These are phyloP conservation scores for Spodoptera exigua DNA, from an alignment of 2,888 invertebrate species.

Conservation along the genomic window DNA sequence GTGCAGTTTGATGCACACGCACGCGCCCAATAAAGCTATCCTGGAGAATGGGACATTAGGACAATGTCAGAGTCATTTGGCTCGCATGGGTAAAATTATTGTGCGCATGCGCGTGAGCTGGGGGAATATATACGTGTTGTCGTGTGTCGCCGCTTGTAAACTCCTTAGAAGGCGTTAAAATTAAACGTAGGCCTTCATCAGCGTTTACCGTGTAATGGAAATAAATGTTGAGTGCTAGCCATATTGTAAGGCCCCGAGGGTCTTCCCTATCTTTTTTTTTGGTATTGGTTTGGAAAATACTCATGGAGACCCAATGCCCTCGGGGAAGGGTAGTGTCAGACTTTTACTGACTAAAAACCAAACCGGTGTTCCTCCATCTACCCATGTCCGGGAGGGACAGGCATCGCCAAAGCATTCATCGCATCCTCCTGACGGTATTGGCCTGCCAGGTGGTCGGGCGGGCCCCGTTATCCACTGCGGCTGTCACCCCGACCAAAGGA, in stretches of 20 bases:
- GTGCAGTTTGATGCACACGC: neutral
- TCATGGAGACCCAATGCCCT: too few species aligned
- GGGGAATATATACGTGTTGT: constrained; percentile 22
- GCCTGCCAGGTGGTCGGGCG: too few species aligned
- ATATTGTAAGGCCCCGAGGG: neutral
- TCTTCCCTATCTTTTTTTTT: too few species aligned
- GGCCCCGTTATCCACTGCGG: too few species aligned
- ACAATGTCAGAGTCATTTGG: constrained; percentile 16
- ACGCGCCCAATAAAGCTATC: neutral
- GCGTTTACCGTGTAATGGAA: constrained; percentile 28
- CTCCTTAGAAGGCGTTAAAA: constrained; percentile 42
- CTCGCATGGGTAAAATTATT: constrained; percentile 6
- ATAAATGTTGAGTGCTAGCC: constrained; percentile 24
- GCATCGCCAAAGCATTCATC: too few species aligned
- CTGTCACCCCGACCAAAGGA: too few species aligned
- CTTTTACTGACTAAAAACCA: too few species aligned
- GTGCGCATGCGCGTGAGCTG: neutral
- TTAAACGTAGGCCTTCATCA: constrained; percentile 21
- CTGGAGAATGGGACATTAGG: constrained; percentile 1
- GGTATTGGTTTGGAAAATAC: too few species aligned
- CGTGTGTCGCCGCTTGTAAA: constrained; percentile 20
- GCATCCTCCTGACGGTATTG: too few species aligned
- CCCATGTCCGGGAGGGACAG: too few species aligned
- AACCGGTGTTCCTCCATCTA: too few species aligned
- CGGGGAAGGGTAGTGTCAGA: too few species aligned